These are phyloP conservation scores for Leptogaster cylindrica DNA, from an alignment of 2,888 invertebrate species.

Conservation along the genomic window DNA sequence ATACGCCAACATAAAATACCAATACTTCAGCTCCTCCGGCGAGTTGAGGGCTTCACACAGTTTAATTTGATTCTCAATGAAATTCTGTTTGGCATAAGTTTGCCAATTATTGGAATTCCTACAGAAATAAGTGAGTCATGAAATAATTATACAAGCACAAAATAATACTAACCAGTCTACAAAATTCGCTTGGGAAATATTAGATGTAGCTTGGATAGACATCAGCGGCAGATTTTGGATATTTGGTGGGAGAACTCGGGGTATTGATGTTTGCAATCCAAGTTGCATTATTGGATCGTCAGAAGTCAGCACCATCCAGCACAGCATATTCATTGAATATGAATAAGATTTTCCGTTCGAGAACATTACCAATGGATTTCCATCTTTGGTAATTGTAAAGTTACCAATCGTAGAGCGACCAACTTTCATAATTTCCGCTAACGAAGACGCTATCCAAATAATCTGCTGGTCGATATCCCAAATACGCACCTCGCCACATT, in stretches of 20 bases:
- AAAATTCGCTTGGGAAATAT: conserved; percentile 49
- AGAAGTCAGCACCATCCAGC: conserved; percentile 70
- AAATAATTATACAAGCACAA: conserved; percentile 1
- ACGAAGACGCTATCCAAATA: conserved; percentile 55
- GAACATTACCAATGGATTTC: conserved; percentile 82
- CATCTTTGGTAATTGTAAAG: conserved; percentile 70
- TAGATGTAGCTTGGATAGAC: conserved; percentile 56
- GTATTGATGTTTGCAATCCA: conserved; percentile 61
- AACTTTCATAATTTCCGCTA: conserved; percentile 57
- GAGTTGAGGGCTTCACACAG: conserved; percentile 59
- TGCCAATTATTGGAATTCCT: conserved; percentile 60
- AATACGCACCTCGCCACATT: conserved; percentile 58
- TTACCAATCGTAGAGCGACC: conserved; percentile 68
- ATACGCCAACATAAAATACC: conserved; percentile 60
- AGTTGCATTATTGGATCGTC: conserved; percentile 64
- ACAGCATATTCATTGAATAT: conserved; percentile 76
- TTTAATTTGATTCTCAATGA: conserved; percentile 62
- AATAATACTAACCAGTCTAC: conserved; percentile 51
- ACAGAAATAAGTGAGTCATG: not conserved
- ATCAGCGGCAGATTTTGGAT: conserved; percentile 57
- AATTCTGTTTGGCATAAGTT: conserved; percentile 57
- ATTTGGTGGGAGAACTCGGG: conserved; percentile 58
- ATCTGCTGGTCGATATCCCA: conserved; percentile 56
- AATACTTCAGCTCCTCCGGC: conserved; percentile 58
- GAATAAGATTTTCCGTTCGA: conserved; percentile 86